Percentiles rank a stretch among this genome's conserved stretches.
Evolutionary conservation across 2,113 vertebrate species (phyloP).

Genomic region (Oostethus manadensis): DNA sequence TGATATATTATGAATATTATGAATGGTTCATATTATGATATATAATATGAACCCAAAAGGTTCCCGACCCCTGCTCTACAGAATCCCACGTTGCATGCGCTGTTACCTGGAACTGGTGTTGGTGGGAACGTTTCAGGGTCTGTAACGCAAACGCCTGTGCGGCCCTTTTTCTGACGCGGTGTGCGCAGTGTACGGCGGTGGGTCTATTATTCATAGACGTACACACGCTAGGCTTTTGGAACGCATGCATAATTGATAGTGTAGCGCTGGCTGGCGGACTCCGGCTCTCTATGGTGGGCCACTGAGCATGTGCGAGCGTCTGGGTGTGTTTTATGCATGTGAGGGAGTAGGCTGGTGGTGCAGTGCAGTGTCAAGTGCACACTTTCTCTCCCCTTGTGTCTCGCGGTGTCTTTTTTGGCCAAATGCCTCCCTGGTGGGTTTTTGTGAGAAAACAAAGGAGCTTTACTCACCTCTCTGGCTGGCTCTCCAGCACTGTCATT

Average conservation of each 20-base stretch:
- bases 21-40: too few species aligned
- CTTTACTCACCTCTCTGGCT: conserved; percentile 44
- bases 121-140: background rate
- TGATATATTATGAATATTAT: too few species aligned
- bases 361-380: conserved; percentile 63
- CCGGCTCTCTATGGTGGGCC: conserved; percentile 41
- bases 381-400: conserved; percentile 32
- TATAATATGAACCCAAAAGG: too few species aligned
- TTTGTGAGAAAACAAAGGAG: conserved; percentile 56
- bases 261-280: conserved; percentile 47
- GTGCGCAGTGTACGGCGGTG: conserved; percentile 22
- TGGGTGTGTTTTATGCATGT: conserved; percentile 40
- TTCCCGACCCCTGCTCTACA: too few species aligned
- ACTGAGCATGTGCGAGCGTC: conserved; percentile 12
- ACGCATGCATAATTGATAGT: conserved; percentile 69
- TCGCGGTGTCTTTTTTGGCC: conserved; percentile 32
- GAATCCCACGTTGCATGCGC: background rate
- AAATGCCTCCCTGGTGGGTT: conserved; percentile 53
- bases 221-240: conserved; percentile 62
- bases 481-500: conserved; percentile 6
- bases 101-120: background rate
- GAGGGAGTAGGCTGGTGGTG: conserved; percentile 54
- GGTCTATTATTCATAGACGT: conserved; percentile 67
- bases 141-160: conserved; percentile 21
- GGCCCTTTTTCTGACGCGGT: conserved; percentile 26